A percentile compares a stretch with the other conserved stretches of the same genome.
These are phyloP conservation scores for Thysanoteuthis rhombus DNA, from an alignment of 2,888 invertebrate species.

Conservation along the genomic window DNA sequence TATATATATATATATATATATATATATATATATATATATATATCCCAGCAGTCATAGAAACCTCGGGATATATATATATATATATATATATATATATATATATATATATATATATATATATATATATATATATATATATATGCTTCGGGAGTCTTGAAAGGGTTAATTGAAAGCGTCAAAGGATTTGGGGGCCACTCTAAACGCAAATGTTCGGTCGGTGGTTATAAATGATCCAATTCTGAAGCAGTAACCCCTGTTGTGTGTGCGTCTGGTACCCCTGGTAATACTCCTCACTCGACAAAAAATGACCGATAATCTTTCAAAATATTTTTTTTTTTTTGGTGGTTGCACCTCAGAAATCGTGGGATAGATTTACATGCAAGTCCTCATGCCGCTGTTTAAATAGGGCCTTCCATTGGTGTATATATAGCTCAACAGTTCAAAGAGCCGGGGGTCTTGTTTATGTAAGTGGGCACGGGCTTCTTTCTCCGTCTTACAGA, in stretches of 20 bases:
- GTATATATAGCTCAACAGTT: neutral
- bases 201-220: too few species aligned
- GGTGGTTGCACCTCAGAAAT: neutral
- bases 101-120: too few species aligned
- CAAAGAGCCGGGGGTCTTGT: neutral
- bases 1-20: too few species aligned
- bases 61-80: too few species aligned
- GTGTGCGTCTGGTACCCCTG: neutral
- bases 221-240: neutral
- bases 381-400: conserved; percentile 23
- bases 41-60: too few species aligned
- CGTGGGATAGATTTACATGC: neutral
- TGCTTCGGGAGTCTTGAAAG: too few species aligned
- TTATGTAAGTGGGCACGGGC: neutral
- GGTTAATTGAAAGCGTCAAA: too few species aligned
- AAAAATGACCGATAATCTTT: neutral
- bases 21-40: too few species aligned
- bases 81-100: too few species aligned
- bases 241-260: neutral
- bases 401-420: neutral
- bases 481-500: neutral
- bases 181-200: too few species aligned
- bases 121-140: too few species aligned
- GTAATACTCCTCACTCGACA: neutral
- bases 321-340: neutral